Evolutionary conservation across 2,113 vertebrate species (phyloP), one percentile per base, ranked within the genome.

Genomic region (Gymnarchus niloticus): DNA sequence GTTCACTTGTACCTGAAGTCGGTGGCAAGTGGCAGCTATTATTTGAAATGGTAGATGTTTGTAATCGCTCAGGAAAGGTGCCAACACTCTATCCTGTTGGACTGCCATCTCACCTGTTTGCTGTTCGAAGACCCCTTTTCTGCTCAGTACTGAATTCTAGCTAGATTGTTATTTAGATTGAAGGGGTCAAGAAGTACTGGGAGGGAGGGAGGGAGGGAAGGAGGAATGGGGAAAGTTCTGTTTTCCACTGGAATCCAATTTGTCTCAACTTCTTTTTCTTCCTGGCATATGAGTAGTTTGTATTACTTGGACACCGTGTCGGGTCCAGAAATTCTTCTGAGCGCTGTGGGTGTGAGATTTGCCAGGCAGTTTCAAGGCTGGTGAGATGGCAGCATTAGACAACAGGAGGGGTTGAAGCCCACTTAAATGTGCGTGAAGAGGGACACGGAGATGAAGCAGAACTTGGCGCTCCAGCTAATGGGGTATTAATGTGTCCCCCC

Each of bases 211-310:
- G n/a, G 86, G 88, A 87, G 88, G 87, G 83, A 33, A 73, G 9
- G 65, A 85, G 86, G 88, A 87, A 89, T 86, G 83, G 65, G 41
- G 61, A 89, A 84, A 87, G 69, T 81, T 82, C 1, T 84, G 78
- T 84, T 80, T 89, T 81, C 85, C 88, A 61, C 51, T 87, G 83
- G 86, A 88, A 78, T n/a, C 51, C 59, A 52, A n/a, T 88, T 89
- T 88, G 89, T 90, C 88, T 81, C 80, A 84, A 87, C 86, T 89
- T 91, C 89, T 88, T 91, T 92, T 89, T 85, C 87, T 85, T 87
- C 85, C 84, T 91, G 89, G 87, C 88, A 83, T 86, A 41, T 14
- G n/a, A 1, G 41, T 59, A 86, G 84, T 86, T 89, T 56, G 86
- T 88, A 88, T 89, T 88, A 87, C 88, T 88, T 59, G 57, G 85